phyloP scores from a whole-genome alignment of 2,888 invertebrate species.

The Campoplex capitator region DNA sequence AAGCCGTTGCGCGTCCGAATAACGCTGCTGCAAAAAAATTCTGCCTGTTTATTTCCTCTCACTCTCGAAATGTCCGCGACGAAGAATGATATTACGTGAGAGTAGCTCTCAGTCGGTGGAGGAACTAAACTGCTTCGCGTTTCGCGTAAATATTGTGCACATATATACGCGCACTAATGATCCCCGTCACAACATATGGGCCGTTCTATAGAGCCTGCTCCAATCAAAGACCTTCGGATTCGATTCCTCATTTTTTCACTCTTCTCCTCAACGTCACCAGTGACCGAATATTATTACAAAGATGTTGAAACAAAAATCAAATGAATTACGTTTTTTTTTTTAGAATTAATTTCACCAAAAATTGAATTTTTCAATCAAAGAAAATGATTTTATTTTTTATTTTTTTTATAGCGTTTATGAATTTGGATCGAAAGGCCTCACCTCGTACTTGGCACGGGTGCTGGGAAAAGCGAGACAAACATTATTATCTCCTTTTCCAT shows the following conservation, averaged over 20 bases:
- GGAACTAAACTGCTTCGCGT: constrained; percentile 10
- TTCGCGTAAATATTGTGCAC: constrained; percentile 29
- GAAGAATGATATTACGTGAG: constrained; percentile 25
- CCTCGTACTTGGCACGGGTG: neutral
- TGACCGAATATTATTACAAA: too few relatives aligned
- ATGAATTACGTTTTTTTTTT: too few relatives aligned
- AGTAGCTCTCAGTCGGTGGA: neutral
- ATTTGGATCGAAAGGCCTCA: neutral
- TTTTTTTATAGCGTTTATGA: neutral
- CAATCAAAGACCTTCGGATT: neutral
- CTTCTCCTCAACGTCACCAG: neutral
- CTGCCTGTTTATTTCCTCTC: constrained; percentile 19
- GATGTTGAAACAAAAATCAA: too few relatives aligned
- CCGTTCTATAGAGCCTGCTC: neutral
- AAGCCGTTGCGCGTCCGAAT: neutral
- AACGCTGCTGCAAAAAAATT: neutral
- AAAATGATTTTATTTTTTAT: too few relatives aligned
- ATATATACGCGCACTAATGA: constrained; percentile 17
- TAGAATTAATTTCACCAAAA: too few relatives aligned
- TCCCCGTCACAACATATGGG: neutral
- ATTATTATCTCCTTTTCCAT: neutral
- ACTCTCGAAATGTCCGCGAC: constrained; percentile 8
- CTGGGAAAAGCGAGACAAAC: too few relatives aligned
- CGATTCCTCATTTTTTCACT: neutral
- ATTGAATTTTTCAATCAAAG: too few relatives aligned